Evolutionary conservation across 2,888 invertebrate genomes (phyloP), one percentile per base, ranked within the genome.

Genomic region (Amblyjoppa proteus): DNA sequence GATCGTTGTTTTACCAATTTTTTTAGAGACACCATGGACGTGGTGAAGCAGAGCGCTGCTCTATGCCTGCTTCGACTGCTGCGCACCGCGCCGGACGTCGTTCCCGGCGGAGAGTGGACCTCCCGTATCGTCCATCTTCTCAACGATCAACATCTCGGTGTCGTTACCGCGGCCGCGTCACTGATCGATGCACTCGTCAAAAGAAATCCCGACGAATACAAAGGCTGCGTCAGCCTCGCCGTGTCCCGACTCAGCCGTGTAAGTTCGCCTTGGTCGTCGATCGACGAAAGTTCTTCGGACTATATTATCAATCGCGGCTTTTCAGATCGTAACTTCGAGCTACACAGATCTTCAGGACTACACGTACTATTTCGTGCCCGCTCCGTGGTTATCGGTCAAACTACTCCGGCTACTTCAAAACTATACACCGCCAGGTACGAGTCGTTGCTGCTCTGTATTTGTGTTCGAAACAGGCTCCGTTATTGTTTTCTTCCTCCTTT

Each of bases 331-430:
- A 7, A 99, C 99, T 79, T 98, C 99, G 70, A 99, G 99, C 92
- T 99, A 99, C 93, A 99, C 99, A 89, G 99, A 99, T 95, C 96
- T 99, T 88, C 99, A 99, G 95, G 99, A 99, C 95, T 99, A 99
- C 94, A 99, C 99, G 3, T 99, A 99, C 94, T 99, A 99, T 94
- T 99, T 99, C 96, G 99, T 99, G 87, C 99, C 99, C 89, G 99
- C 99, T n/a, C 99, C 99, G 20, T 99, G 99, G 99, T 96, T 99
- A 51, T 99, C 99, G 83, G 99, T 99, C 25, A 99, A 99, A 95
- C 95, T 99, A 82, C 95, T 99, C 87, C 96, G 99, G 90, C 95
- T 99, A 86, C 95, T 99, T 88, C 99, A 99, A 95, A 99, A 99
- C 94, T 99, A 99, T 93, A 99, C 99, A 88, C 99, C 99, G 28